Evolutionary conservation across 1,140 invertebrate genomes (phyloP).

Genomic region (Linepithema humile): DNA sequence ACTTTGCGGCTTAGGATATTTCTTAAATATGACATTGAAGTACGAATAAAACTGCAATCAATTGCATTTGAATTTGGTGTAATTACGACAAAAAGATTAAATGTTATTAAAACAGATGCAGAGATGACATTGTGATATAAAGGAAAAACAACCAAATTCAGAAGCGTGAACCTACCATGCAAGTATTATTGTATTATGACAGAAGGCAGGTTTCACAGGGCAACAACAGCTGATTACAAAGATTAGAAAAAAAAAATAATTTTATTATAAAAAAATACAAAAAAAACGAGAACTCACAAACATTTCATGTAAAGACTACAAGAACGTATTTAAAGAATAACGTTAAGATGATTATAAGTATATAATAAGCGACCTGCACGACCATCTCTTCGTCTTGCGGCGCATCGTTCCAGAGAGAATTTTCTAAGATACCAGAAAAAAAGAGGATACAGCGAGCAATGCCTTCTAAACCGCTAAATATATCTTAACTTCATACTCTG

Average conservation of each 20-base stretch:
- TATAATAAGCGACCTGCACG: slow-evolving; percentile 71
- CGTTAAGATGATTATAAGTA: slow-evolving; percentile 71
- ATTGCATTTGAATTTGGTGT: slow-evolving; percentile 76
- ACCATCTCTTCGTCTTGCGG: slow-evolving; percentile 73
- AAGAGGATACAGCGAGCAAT: slow-evolving; percentile 72
- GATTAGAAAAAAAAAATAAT: slow-evolving; percentile 81
- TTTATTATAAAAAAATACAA: slow-evolving; percentile 82
- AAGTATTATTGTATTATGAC: slow-evolving; percentile 85
- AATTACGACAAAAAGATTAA: slow-evolving; percentile 63
- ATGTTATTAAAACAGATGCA: slow-evolving; percentile 62
- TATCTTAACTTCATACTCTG: slow-evolving; percentile 62
- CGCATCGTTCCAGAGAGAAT: slow-evolving; percentile 72
- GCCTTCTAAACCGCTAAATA: slow-evolving; percentile 62
- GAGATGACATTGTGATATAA: slow-evolving; percentile 69
- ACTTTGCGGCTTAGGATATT: slow-evolving; percentile 72
- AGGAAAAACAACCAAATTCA: slow-evolving; percentile 72
- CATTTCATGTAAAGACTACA: slow-evolving; percentile 74
- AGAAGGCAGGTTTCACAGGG: slow-evolving; percentile 85
- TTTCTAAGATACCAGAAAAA: slow-evolving; percentile 75
- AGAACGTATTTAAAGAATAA: slow-evolving; percentile 74
- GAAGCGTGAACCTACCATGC: slow-evolving; percentile 81
- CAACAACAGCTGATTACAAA: slow-evolving; percentile 84
- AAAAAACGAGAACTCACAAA: slow-evolving; percentile 74
- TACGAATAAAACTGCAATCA: slow-evolving; percentile 61
- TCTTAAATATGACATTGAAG: slow-evolving; percentile 74